phyloP scores from a whole-genome alignment of 2,888 invertebrate species.

The Polia nebulosa region DNA sequence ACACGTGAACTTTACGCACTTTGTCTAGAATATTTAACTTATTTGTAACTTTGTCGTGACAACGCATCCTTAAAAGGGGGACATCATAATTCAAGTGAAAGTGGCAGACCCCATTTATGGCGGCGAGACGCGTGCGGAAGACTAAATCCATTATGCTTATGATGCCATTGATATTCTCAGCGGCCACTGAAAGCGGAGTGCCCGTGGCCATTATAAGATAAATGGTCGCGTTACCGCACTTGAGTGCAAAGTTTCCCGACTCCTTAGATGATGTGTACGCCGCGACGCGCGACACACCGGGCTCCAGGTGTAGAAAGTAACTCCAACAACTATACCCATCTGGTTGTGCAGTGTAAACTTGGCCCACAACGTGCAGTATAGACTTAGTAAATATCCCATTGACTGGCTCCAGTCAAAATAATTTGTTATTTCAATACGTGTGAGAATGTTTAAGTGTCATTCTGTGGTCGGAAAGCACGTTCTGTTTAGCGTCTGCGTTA shows the following conservation, averaged over 20 bases:
- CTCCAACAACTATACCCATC: constrained; percentile 25
- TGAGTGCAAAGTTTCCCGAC: constrained; percentile 62
- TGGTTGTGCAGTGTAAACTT: constrained; percentile 25
- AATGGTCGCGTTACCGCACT: constrained; percentile 65
- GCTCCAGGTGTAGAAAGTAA: constrained; percentile 43
- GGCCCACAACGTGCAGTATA: constrained; percentile 23
- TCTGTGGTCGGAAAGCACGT: constrained; percentile 52
- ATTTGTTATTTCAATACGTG: constrained; percentile 45
- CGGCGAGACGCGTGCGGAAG: constrained; percentile 70
- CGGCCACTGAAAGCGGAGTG: constrained; percentile 73
- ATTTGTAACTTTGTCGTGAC: constrained; percentile 63
- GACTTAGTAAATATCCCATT: constrained; percentile 41
- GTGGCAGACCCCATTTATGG: constrained; percentile 72
- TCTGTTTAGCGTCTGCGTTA: constrained; percentile 42
- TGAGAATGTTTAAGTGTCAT: constrained; percentile 54
- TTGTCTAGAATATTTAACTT: constrained; percentile 61
- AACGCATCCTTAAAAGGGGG: constrained; percentile 70
- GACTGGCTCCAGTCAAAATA: constrained; percentile 47
- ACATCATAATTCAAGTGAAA: constrained; percentile 80
- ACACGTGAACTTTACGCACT: constrained; percentile 40
- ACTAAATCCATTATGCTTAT: constrained; percentile 80
- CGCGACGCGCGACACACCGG: constrained; percentile 7
- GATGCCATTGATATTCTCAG: constrained; percentile 81
- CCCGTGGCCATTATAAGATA: constrained; percentile 71
- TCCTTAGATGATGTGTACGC: constrained; percentile 48